These are phyloP conservation scores for Mus minutoides DNA, from an alignment of 2,797 vertebrate genomes.

Conservation along the genomic window DNA sequence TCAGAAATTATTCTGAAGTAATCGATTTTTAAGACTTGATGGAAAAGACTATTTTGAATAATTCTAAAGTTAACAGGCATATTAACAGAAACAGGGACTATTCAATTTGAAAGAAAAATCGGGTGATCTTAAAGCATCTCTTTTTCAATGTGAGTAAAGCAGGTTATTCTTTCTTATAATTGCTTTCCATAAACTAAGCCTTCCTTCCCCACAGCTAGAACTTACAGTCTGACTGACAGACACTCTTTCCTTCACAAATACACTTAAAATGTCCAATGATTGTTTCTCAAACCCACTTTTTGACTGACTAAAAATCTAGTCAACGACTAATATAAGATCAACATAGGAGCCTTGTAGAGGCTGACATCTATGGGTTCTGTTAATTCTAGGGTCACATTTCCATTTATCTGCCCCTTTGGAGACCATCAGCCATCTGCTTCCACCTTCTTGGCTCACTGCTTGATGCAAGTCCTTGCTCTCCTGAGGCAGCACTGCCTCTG, in stretches of 20 bases:
- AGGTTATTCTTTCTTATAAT: not conserved
- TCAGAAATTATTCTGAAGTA: slow-evolving; percentile 26
- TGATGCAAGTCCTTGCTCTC: not conserved
- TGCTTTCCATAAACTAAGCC: not conserved
- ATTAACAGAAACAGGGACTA: slow-evolving; percentile 13
- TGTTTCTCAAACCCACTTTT: not conserved
- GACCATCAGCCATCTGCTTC: rapidly evolving
- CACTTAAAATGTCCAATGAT: not conserved
- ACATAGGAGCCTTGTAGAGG: not conserved
- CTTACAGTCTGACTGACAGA: not conserved
- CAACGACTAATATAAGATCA: not conserved
- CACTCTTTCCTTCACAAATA: not conserved
- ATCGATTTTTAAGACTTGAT: slow-evolving; percentile 30
- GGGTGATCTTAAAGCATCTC: not conserved
- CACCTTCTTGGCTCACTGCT: not conserved
- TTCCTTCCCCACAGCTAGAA: not conserved
- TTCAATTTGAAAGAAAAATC: not conserved
- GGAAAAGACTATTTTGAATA: slow-evolving; percentile 26
- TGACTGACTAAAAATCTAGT: not conserved
- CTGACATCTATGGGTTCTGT: not conserved
- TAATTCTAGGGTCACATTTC: too few relatives aligned
- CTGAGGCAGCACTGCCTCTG: not conserved
- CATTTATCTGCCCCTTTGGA: not conserved
- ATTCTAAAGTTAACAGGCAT: slow-evolving; percentile 12
- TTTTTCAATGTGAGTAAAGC: not conserved